Base-by-base conservation (phyloP, 2,888 invertebrate genomes). In the Hemithea aestivaria region DNA sequence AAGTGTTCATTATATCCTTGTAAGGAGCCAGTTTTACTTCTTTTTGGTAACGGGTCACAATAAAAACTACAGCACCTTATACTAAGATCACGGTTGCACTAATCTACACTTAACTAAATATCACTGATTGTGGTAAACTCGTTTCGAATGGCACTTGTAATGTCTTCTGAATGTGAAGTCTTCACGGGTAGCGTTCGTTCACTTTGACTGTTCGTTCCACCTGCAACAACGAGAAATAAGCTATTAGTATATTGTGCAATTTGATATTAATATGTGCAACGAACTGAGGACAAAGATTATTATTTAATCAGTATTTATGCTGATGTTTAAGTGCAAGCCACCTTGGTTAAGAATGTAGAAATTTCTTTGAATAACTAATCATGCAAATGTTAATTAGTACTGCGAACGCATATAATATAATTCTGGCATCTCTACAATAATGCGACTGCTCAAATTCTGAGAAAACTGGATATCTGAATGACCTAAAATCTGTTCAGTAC, bases 1-100 rank as follows among this genome's bases (percentile, higher is more conserved):
- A 67, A 62, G 84, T 77, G 65, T 84, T 87, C 83, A 84, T 83
- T 66, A 87, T 87, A 85, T 87, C 87, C 75, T 87, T 87, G 62
- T 78, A 87, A 49, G 87, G 87, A 84, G 87, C 87, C 87, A 87
- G 85, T 63, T 84, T 87, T 67, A 73, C 74, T 75, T 67, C 74
- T 87, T 85, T 83, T 77, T 80, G 79, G 80, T 82, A 73, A 83
- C 81, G 45, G 72, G 72, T 76, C 71, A 67, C 70, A 74, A 66
- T 75, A 75, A 76, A 76, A 70, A 68, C 64, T 64, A 72, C 67
- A 74, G 67, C 74, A 74, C 73, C 70, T 73, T 71, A 63, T 64
- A 48, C 73, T 80, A 79, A 64, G 70, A 82, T 82, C 81, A 80
- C 81, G 70, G 59, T 72, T 71, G 62, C 73, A 75, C 77, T 82